Conservation (phyloP, 2,113 vertebrate genomes). For the Microtus richardsoni region DNA sequence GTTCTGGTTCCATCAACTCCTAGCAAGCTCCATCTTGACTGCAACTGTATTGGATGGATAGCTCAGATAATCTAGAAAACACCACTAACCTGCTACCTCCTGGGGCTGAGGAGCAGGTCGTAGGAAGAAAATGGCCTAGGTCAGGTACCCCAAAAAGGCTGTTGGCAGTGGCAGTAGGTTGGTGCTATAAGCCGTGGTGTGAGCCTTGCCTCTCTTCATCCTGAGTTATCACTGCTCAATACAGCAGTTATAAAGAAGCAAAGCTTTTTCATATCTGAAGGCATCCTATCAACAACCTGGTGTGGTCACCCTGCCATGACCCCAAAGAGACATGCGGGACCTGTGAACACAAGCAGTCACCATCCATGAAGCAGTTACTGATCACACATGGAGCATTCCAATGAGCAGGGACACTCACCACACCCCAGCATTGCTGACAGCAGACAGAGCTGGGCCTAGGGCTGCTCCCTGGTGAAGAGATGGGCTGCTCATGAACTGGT, state of each 20-base stretch:
- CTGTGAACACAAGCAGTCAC: background rate
- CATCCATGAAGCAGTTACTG: background rate
- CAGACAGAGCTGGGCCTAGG: background rate
- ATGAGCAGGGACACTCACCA: too few species aligned
- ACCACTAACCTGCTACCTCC: too few species aligned
- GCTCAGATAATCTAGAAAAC: background rate
- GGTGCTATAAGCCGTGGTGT: too few species aligned
- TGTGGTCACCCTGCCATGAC: background rate
- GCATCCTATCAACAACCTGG: background rate
- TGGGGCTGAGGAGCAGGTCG: rapidly evolving
- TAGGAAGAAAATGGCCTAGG: background rate
- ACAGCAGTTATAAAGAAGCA: too few species aligned
- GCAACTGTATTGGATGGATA: too few species aligned
- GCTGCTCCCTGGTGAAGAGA: background rate
- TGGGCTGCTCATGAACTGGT: background rate
- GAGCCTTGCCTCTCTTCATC: background rate
- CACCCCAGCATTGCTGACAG: background rate
- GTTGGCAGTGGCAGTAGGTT: too few species aligned
- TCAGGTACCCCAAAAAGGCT: background rate
- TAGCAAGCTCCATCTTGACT: background rate
- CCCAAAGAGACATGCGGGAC: background rate
- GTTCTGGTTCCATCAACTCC: background rate
- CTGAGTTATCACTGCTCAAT: background rate
- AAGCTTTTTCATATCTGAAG: background rate
- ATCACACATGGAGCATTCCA: too few species aligned